These are phyloP conservation scores for Apamea crenata DNA, from an alignment of 2,888 invertebrate species.

Conservation along the genomic window DNA sequence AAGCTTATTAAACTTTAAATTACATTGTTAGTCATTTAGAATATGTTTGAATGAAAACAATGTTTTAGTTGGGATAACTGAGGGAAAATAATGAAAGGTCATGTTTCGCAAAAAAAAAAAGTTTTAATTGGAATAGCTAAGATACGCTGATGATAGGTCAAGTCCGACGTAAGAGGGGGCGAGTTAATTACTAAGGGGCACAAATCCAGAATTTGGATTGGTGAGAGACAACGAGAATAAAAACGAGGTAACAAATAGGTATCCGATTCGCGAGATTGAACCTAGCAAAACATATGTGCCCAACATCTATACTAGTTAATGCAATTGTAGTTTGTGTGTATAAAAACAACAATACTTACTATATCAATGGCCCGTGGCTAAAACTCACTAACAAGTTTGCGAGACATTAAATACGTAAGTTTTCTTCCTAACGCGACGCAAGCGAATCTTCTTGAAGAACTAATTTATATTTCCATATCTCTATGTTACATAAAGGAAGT, in stretches of 20 bases:
- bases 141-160: neutral
- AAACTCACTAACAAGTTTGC: neutral
- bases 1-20: slow-evolving; percentile 34
- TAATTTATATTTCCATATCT: neutral
- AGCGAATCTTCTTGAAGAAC: neutral
- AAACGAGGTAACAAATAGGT: neutral
- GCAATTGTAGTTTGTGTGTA: neutral
- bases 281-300: neutral
- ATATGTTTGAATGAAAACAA: slow-evolving; percentile 4
- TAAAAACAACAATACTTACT: no score
- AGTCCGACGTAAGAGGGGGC: neutral
- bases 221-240: neutral
- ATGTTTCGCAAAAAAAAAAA: slow-evolving; percentile 9
- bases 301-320: neutral
- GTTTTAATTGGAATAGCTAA: slow-evolving; percentile 35
- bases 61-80: neutral
- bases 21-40: slow-evolving; percentile 16
- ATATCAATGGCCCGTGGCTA: neutral
- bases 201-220: neutral
- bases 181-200: neutral
- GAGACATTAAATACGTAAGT: neutral
- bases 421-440: neutral
- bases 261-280: neutral
- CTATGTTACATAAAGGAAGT: neutral
- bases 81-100: slow-evolving; percentile 6